Evolutionary conservation across 2,888 invertebrate species (phyloP), one percentile per base, ranked within the genome.

Genomic region (Melipona bicolor): DNA sequence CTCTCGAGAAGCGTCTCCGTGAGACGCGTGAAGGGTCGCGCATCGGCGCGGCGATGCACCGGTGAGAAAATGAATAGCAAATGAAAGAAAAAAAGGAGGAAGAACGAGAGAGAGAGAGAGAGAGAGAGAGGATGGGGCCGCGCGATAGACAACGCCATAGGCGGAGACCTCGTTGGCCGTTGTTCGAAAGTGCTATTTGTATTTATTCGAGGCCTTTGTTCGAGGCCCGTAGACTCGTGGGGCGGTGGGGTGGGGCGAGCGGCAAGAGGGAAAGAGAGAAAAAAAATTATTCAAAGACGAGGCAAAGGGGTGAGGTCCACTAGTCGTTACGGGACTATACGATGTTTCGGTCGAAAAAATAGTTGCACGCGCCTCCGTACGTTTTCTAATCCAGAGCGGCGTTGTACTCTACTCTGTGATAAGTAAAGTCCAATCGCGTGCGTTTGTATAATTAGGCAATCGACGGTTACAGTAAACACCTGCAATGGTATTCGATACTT

Each of bases 171-270:
- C 87, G 88, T 86, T 87, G 85, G 86, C 89, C 86, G 92, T 93
- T 93, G 93, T 93, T 94, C 93, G 90, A 90, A 90, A 90, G 91
- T 80, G 91, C 90, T 92, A 93, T 93, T 94, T 92, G 92, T 93
- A 93, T 93, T 93, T 93, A 91, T 93, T 91, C 92, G 87, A 84
- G 81, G 70, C 89, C 87, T 91, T 93, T 93, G 94, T 93, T 91
- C 91, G 87, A 75, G 36, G 77, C 69, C 62, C 72, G 77, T 79
- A 88, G 88, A 90, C 88, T 83, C 83, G 81, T 74, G 85, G 84
- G 79, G 71, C 70, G 76, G 85, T 36, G 86, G 87, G 89, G 91
- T 89, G 92, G 91, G 92, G 91, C 87, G 73, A 84, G 77, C 74
- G 49, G 61, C 77, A 67, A 77, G 79, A 74, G 73, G 73, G 74